Base-by-base conservation (phyloP, 2,888 invertebrate genomes). In the Brenthis daphne region DNA sequence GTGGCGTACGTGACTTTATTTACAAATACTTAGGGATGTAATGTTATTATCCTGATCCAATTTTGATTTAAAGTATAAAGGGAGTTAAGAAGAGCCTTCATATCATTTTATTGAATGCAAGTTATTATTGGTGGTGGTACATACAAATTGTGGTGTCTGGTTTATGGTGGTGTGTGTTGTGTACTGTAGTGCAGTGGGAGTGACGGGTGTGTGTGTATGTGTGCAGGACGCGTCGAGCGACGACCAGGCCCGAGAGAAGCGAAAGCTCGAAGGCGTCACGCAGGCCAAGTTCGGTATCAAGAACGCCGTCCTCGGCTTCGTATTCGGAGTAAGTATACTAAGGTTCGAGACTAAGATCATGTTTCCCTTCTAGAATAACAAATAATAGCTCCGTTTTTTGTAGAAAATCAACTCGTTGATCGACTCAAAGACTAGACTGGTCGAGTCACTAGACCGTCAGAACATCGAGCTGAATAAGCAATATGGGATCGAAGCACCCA, bases 371-470 rank as follows among this genome's bases (percentile, higher is more conserved):
- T 61, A 63, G 48, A 37, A 51, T 51, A 43, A 51, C 48, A 14
- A 63, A 43, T 75, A 71, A 74, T 55, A 43, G 20, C 56, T 50
- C 48, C 65, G 8, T 67, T 57, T 71, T 76, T 88, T 94, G 74
- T 94, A 97, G 97, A 97, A 97, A 95, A 94, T 97, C 92, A 96
- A 97, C 90, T 95, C 95, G 74, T 94, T 96, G 87, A 94, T 97
- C 88, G 97, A 97, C 81, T 94, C 96, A 64, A 97, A 97, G 89
- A 97, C 96, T 53, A 94, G 94, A 48, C 94, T 95, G 77, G 93
- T 97, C 70, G 93, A 94, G 67, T 94, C 94, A 63, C 86, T 97
- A 82, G 97, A 97, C 86, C 94, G 93, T 64, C 87, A 95, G 75
- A 97, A 97, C 87, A 94, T 96, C 77, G 95, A 94, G 78, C 95